Base-by-base conservation (phyloP, 2,113 vertebrate species). In the Sakesphorus luctuosus region DNA sequence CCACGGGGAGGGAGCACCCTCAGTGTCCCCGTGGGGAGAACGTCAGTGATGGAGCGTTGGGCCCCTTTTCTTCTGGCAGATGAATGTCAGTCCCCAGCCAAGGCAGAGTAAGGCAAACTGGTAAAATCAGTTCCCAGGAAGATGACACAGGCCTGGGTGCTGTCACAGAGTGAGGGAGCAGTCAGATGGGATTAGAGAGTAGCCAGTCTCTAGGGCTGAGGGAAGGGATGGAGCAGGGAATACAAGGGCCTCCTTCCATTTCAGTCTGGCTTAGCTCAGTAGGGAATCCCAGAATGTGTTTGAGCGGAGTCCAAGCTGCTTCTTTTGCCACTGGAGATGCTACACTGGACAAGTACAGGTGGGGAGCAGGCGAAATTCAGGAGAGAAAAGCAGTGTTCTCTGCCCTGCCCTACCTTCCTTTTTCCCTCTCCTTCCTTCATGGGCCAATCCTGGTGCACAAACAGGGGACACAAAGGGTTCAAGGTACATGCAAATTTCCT, bases 11-110 rank as follows among this genome's bases (percentile, higher is more conserved):
- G 21, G 40, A 84, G 68, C 38, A 74, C 38, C 26, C 75, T 6
- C 26, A 14, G 29, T 56, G 61, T 18, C 38, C 88, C 75, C 6
- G 0, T 28, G 29, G 66, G 72, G 76, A 63, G 17, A 49, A 84
- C 0, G 2, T 10, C 24, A 63, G 17, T 74, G 71, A 61, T 85
- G 85, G 43, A 88, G 25, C 1, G 0, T 6, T 66, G 83, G 71
- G 72, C 61, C 79, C 65, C 85, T 90, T 77, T 77, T 40, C 29
- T 72, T 56, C 76, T 96, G 93, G 90, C 79, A 88, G 71, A 65
- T 94, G 92, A 96, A 74, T 56, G 76, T 46, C 79, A 86, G 71
- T 77, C 82, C 73, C 65, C 56, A 77, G 91, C 81, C 79, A 92
- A 93, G 68, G 79, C 76, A 16, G 93, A 77, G 94, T 77, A 88